A percentile compares a stretch with the other conserved stretches of the same genome.
Conservation (phyloP, 2,888 invertebrate genomes). For the Galeruca laticollis region DNA sequence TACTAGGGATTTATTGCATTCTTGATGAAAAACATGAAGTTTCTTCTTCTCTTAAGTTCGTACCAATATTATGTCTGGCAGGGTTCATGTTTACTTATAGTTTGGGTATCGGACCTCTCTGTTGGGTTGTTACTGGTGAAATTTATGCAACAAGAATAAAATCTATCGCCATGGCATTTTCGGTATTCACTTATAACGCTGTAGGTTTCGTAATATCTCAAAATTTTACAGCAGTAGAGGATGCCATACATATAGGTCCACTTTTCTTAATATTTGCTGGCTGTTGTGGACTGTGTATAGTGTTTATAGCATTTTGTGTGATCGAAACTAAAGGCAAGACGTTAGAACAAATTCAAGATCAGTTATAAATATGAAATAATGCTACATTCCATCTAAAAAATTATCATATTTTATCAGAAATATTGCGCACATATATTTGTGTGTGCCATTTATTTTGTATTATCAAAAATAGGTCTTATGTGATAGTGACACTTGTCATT, state of each 20-base stretch:
- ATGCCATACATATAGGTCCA: slow-evolving; percentile 48
- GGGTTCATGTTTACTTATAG: slow-evolving; percentile 76
- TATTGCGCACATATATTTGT: too few relatives aligned
- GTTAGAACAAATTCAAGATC: slow-evolving; percentile 35
- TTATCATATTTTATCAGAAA: too few relatives aligned
- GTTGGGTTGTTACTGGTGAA: slow-evolving; percentile 87
- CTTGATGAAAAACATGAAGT: slow-evolving; percentile 64
- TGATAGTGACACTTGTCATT: too few relatives aligned
- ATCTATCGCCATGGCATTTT: slow-evolving; percentile 69
- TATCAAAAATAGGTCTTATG: too few relatives aligned
- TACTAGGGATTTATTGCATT: slow-evolving; percentile 72
- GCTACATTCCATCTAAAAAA: neutral
- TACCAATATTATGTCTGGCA: slow-evolving; percentile 27
- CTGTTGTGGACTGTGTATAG: slow-evolving; percentile 41
- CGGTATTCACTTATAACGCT: slow-evolving; percentile 53
- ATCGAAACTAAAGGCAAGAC: slow-evolving; percentile 43
- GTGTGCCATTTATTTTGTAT: too few relatives aligned
- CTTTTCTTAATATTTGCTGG: slow-evolving; percentile 52
- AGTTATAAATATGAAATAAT: neutral
- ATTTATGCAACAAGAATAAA: slow-evolving; percentile 77
- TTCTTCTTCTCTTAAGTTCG: slow-evolving; percentile 21
- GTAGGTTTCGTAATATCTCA: slow-evolving; percentile 50
- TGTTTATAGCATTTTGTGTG: slow-evolving; percentile 48
- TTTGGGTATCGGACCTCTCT: slow-evolving; percentile 77
- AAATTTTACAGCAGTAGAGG: slow-evolving; percentile 50